A percentile compares a stretch with the other conserved stretches of the same genome.
Evolutionary conservation across 2,797 vertebrate genomes (phyloP).

Genomic region (Pangasius djambal): DNA sequence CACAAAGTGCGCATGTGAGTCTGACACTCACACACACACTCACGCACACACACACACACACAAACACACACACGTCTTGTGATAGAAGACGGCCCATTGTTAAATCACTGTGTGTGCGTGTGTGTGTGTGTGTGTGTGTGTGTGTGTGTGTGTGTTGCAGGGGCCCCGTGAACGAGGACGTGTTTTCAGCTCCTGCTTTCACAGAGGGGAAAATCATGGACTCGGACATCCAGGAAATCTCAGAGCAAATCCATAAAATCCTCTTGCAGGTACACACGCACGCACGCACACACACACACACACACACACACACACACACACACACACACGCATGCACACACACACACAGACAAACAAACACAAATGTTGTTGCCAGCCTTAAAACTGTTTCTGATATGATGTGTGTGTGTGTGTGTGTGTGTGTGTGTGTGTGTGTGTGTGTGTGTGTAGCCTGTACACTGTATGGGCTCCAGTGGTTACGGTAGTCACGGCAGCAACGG

Average conservation of each 20-base stretch:
- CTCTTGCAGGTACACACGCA: slow-evolving; percentile 83
- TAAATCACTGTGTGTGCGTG: not conserved
- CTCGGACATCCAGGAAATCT: slow-evolving; percentile 85
- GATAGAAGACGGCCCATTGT: not conserved
- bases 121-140: slow-evolving; percentile 16
- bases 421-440: slow-evolving; percentile 17
- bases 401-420: not conserved
- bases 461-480: slow-evolving; percentile 88
- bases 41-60: not conserved
- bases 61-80: not conserved
- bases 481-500: slow-evolving; percentile 87
- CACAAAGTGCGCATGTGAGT: slow-evolving; percentile 86
- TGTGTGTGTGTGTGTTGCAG: slow-evolving; percentile 67
- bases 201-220: slow-evolving; percentile 78
- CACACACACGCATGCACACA: not conserved
- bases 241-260: slow-evolving; percentile 90
- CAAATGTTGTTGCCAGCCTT: not conserved
- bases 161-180: slow-evolving; percentile 92
- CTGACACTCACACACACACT: not conserved
- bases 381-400: not conserved
- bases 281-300: not conserved
- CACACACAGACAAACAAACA: slow-evolving; percentile 13
- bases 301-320: not conserved
- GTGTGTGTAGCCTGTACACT: slow-evolving; percentile 84
- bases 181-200: slow-evolving; percentile 76